Base-by-base conservation (phyloP, 2,113 vertebrate species). In the Otis tarda region DNA sequence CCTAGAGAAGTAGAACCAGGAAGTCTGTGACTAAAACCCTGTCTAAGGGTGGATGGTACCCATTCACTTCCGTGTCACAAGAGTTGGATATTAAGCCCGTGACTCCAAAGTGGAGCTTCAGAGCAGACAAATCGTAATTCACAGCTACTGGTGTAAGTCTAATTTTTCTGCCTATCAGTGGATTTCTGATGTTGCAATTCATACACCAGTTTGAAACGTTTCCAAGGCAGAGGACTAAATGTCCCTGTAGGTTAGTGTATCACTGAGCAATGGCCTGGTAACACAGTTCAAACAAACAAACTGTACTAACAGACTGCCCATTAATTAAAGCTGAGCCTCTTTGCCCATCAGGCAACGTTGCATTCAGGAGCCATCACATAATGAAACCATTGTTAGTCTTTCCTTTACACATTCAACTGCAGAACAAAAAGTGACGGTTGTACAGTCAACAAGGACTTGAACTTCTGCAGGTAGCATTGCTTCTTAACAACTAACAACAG, bases 271-370 rank as follows among this genome's bases (percentile, higher is more conserved):
- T 41, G 28, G 67, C 39, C 60, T 87, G 60, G 49, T 37, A 85
- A 39, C 86, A 83, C 49, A 64, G 43, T 60, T 90, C 35, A 49
- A 63, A 81, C 1, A 5, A 88, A 86, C 41, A 45, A 81, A 75
- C 73, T 47, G 49, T 86, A 90, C 56, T 70, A 80, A 84, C 83
- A 84, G 61, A 56, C 69, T 52, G 24, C 56, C 33, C 77, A 59
- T 86, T 93, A 93, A 95, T 93, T 96, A 94, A 96, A 92, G 37
- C 50, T 84, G 83, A 92, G 4, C 43, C 93, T 92, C 59, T 57
- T 23, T 87, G 79, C 79, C 88, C 75, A 88, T 92, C 90, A 89
- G 80, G 80, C 93, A 82, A 83, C 35, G 68, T 30, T 1, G 2
- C 55, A 86, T 81, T 95, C 27, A 8, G 81, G 31, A 96, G 63